These are phyloP conservation scores for Cassiopea andromeda DNA, from an alignment of 30 jellyfish, hydroid and myxozoan species.

Conservation along the genomic window DNA sequence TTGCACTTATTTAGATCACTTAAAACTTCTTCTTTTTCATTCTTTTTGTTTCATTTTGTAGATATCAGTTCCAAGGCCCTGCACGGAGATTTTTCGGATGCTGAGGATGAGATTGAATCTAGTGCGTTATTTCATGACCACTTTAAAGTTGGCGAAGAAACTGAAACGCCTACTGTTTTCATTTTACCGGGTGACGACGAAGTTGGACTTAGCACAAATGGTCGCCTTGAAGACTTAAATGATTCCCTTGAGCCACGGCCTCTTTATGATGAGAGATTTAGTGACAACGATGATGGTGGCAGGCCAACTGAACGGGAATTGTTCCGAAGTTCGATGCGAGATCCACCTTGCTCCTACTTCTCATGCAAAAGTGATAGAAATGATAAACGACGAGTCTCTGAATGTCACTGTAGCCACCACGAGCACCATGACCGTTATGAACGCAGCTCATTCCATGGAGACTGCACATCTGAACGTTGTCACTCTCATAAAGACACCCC, in stretches of 20 bases:
- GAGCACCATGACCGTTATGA: slow-evolving; percentile 34
- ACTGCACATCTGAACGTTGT: slow-evolving; percentile 46
- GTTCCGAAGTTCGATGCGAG: slow-evolving; percentile 28
- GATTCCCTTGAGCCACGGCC: slow-evolving; percentile 55
- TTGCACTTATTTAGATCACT: not conserved
- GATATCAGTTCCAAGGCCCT: slow-evolving; percentile 47
- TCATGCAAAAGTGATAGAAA: slow-evolving; percentile 41
- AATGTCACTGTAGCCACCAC: slow-evolving; percentile 6
- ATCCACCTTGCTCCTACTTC: slow-evolving; percentile 20
- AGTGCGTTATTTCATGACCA: slow-evolving; percentile 26
- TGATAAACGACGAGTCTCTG: slow-evolving; percentile 31
- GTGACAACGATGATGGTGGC: slow-evolving; percentile 30
- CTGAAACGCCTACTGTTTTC: slow-evolving; percentile 65
- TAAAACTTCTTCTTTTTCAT: not conserved
- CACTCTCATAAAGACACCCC: slow-evolving; percentile 42
- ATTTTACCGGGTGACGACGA: slow-evolving; percentile 60
- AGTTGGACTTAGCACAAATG: slow-evolving; percentile 25
- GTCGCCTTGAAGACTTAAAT: slow-evolving; percentile 58
- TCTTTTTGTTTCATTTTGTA: not conserved
- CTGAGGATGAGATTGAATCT: slow-evolving; percentile 24
- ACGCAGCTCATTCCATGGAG: slow-evolving; percentile 47
- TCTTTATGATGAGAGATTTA: slow-evolving; percentile 45
- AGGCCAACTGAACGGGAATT: slow-evolving; percentile 18
- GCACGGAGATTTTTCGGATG: slow-evolving; percentile 15
- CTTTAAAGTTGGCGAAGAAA: slow-evolving; percentile 44